Evolutionary conservation across 1,140 invertebrate species (phyloP).

Genomic region (Sitobion miscanthi): DNA sequence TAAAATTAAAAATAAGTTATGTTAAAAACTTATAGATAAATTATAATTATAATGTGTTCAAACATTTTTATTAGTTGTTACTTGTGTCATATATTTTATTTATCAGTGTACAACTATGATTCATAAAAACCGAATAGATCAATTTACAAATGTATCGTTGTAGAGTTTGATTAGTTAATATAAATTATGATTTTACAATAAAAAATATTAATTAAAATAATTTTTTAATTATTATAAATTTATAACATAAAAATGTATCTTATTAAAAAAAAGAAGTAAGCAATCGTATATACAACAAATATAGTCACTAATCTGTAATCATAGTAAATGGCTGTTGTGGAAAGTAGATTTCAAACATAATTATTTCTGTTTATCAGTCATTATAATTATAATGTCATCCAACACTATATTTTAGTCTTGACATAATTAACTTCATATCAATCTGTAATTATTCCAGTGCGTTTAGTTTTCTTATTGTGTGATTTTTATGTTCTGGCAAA

Average conservation of each 20-base stretch:
- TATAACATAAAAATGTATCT: conserved; percentile 5
- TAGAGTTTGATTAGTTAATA: background rate
- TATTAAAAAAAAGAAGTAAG: background rate
- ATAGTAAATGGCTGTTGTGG: background rate
- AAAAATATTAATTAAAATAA: background rate
- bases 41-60: background rate
- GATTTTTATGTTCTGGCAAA: background rate
- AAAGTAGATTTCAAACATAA: background rate
- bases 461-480: background rate
- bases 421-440: background rate
- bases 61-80: background rate
- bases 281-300: background rate
- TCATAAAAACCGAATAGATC: background rate
- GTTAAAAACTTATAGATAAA: background rate
- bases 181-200: background rate
- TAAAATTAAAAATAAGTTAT: background rate
- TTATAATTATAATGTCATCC: background rate
- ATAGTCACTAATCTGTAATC: background rate
- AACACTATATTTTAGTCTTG: background rate
- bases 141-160: background rate
- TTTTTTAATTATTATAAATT: background rate
- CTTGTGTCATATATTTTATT: background rate
- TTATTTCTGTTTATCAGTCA: background rate
- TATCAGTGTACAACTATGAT: background rate
- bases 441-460: background rate